Evolutionary conservation across 2,888 invertebrate species (phyloP).

Genomic region (Epistrophella euchroma): DNA sequence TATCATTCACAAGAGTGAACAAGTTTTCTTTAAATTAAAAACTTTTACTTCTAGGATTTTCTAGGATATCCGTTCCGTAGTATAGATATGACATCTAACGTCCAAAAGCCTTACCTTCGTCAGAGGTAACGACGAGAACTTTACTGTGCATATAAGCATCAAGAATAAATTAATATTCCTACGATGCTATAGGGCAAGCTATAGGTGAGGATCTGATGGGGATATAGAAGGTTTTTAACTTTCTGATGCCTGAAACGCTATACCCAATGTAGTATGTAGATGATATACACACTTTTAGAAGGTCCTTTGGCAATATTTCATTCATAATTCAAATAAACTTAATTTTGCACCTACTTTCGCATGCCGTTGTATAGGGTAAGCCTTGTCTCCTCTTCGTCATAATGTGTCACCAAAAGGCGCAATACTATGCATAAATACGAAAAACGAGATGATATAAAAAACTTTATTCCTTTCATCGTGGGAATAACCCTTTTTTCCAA

Average conservation of each 20-base stretch:
- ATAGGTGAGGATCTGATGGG: background rate
- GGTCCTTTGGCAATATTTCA: conserved; percentile 51
- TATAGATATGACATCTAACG: conserved; percentile 40
- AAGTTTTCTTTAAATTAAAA: conserved; percentile 34
- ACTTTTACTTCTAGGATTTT: conserved; percentile 19
- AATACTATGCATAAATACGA: conserved; percentile 34
- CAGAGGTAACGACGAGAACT: background rate
- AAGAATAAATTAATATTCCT: conserved; percentile 31
- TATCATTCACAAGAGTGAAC: background rate
- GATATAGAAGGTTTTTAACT: background rate
- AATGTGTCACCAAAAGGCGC: conserved; percentile 41
- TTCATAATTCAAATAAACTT: conserved; percentile 68
- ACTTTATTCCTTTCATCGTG: conserved; percentile 20
- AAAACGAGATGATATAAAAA: conserved; percentile 27
- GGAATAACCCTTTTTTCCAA: conserved; percentile 42
- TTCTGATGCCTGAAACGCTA: conserved; percentile 16
- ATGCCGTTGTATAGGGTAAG: background rate
- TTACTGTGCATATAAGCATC: background rate
- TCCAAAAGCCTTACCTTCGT: conserved; percentile 25
- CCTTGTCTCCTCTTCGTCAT: conserved; percentile 33
- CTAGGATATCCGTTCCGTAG: conserved; percentile 2
- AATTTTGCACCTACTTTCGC: conserved; percentile 55
- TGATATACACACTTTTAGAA: background rate
- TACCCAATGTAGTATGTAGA: conserved; percentile 4
- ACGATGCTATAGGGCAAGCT: background rate